Percentiles rank a stretch among this genome's conserved stretches.
These are phyloP conservation scores for Sepioteuthis lessoniana DNA, from an alignment of 2,888 invertebrate genomes.

Conservation along the genomic window DNA sequence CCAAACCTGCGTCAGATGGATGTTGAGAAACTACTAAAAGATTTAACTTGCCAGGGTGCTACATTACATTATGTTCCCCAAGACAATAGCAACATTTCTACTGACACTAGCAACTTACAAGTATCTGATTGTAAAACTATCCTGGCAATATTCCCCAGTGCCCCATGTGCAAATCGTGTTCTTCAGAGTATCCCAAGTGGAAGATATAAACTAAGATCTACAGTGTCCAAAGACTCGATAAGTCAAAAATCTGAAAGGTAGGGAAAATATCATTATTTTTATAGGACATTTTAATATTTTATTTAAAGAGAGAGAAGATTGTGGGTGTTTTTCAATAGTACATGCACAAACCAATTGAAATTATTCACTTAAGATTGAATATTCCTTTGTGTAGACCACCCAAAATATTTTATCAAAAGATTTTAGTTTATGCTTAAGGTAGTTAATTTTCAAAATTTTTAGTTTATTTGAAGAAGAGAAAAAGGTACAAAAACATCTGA, in stretches of 20 bases:
- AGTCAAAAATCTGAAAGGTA: conserved; percentile 47
- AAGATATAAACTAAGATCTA: conserved; percentile 46
- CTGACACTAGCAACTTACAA: conserved; percentile 46
- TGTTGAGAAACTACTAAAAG: conserved; percentile 46
- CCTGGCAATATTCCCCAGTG: conserved; percentile 48
- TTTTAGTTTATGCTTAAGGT: not conserved
- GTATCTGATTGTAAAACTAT: conserved; percentile 49
- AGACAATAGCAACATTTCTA: conserved; percentile 36
- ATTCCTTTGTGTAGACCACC: conserved; percentile 37
- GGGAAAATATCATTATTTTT: conserved; percentile 45
- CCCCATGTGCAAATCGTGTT: conserved; percentile 40
- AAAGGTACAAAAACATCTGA: conserved; percentile 35
- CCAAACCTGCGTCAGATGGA: conserved; percentile 46
- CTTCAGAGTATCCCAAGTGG: conserved; percentile 47
- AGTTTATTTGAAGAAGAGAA: conserved; percentile 37
- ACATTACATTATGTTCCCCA: conserved; percentile 47
- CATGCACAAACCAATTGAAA: conserved; percentile 48
- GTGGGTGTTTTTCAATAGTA: conserved; percentile 46
- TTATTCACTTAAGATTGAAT: conserved; percentile 40
- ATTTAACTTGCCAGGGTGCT: conserved; percentile 45
- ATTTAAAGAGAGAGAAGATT: conserved; percentile 48
- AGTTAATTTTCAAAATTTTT: not conserved
- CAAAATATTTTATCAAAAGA: not conserved
- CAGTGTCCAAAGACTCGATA: conserved; percentile 45
- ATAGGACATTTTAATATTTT: conserved; percentile 49